Base-by-base conservation (phyloP, 2,113 vertebrate species). In the Lepus americanus region DNA sequence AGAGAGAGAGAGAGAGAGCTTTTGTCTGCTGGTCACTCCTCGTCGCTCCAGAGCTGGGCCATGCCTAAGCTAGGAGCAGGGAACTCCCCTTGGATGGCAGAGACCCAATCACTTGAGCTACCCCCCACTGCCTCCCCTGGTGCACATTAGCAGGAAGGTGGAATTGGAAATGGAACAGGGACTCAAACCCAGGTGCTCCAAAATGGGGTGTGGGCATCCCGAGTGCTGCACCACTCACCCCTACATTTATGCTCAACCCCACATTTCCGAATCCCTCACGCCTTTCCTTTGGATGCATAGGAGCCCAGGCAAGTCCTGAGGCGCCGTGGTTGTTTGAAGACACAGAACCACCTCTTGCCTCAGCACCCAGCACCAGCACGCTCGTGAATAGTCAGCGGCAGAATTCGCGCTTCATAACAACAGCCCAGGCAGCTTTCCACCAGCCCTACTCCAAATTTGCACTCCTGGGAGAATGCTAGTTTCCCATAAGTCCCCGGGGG, bases 241-340 rank as follows among this genome's bases (percentile, higher is more conserved):
- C 44, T 81, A 70, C n/a, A 27, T 70, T 82, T 78, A 29, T 39
- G 63, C 9, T 74, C 36, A 89, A 69, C 13, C 63, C 77, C 69
- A 74, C 79, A 76, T 29, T 14, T 51, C 89, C 55, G 33, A 90
- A 70, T 76, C 39, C 9, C 39, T 95, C 82, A 44, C 8, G 59
- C 9, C 2, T 67, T 55, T 83, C 36, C 36, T 44, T 81, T 80
- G 84, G 72, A 66, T 64, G 53, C 13, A 61, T 72, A 20, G 31
- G 49, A 69, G 55, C 61, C 86, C 20, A 29, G 74, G 78, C 78
- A 55, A n/a, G 39, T 55, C 39, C 25, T 0, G 1, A 76, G 27
- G n/a, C 88, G 72, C 17, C 14, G 8, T 16, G 4, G 4, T n/a
- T 59, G 61, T 53, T 88, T n/a, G 36, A 90, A 85, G 95, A 53